phyloP scores from a whole-genome alignment of 2,797 vertebrate species.

The Danio albolineatus region DNA sequence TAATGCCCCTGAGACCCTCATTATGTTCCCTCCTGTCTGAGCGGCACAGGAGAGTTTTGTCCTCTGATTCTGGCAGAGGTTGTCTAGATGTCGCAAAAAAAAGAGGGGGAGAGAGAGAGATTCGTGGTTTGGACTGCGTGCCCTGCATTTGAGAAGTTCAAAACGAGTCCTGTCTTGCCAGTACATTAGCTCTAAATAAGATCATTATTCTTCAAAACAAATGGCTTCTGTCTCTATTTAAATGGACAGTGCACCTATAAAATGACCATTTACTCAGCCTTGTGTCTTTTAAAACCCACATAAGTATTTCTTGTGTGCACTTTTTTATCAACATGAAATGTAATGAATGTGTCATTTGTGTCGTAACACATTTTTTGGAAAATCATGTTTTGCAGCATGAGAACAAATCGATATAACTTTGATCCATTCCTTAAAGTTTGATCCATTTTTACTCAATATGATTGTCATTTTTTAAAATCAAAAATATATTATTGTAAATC shows the following conservation, averaged over 20 bases:
- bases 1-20: conserved; percentile 51
- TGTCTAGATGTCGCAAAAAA: conserved; percentile 33
- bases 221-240: conserved; percentile 22
- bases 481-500: no score
- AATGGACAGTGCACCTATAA: neutral
- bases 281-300: neutral
- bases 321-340: no score
- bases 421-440: no score
- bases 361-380: no score
- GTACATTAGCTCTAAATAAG: conserved; percentile 16
- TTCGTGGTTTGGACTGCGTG: neutral
- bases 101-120: neutral
- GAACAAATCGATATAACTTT: no score
- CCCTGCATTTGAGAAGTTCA: conserved; percentile 13
- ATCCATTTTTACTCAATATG: no score
- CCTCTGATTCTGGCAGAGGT: conserved; percentile 40
- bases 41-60: conserved; percentile 31
- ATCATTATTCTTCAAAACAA: conserved; percentile 21
- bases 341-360: no score
- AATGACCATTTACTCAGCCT: neutral
- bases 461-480: no score
- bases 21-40: conserved; percentile 36
- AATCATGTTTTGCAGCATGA: no score
- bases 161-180: conserved; percentile 16
- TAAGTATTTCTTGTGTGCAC: neutral